Percentiles rank a stretch among this genome's conserved stretches.
These are phyloP conservation scores for Lates calcarifer DNA, from an alignment of 2,113 vertebrate species.

Conservation along the genomic window DNA sequence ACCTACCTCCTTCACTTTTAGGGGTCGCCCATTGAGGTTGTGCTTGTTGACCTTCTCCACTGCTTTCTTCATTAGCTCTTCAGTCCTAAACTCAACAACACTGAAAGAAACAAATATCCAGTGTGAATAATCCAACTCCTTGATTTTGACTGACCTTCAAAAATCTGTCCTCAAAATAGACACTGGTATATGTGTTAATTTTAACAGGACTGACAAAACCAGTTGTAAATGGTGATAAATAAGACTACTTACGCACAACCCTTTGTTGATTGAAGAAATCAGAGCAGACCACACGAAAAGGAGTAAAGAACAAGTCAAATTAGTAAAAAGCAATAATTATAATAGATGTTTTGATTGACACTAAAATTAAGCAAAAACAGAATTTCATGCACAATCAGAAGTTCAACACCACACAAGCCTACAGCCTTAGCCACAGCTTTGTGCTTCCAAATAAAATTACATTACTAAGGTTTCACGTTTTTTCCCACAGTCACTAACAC, in stretches of 20 bases:
- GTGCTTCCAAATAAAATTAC: conserved; percentile 46
- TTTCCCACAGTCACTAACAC: conserved; percentile 54
- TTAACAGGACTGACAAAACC: background rate
- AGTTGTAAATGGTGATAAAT: background rate
- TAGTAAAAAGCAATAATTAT: conserved; percentile 57
- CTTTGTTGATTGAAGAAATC: conserved; percentile 82
- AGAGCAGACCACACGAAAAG: conserved; percentile 64
- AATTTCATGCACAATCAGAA: conserved; percentile 70
- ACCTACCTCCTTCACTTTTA: conserved; percentile 96
- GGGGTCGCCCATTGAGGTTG: conserved; percentile 93
- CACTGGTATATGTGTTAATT: no score
- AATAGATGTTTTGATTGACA: background rate
- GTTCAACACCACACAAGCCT: conserved; percentile 55
- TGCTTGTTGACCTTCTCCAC: conserved; percentile 98
- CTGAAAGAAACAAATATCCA: conserved; percentile 73
- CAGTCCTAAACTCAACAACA: conserved; percentile 98
- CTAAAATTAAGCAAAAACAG: background rate
- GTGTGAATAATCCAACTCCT: background rate
- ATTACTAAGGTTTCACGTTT: conserved; percentile 26
- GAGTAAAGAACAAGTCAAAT: conserved; percentile 66
- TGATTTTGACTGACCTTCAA: background rate
- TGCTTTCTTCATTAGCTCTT: conserved; percentile 98
- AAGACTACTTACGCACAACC: conserved; percentile 96
- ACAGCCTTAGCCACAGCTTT: conserved; percentile 59
- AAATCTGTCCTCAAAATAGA: background rate